These are phyloP conservation scores for Trypoxylus dichotomus DNA, from an alignment of 1,140 invertebrate species.

Conservation along the genomic window DNA sequence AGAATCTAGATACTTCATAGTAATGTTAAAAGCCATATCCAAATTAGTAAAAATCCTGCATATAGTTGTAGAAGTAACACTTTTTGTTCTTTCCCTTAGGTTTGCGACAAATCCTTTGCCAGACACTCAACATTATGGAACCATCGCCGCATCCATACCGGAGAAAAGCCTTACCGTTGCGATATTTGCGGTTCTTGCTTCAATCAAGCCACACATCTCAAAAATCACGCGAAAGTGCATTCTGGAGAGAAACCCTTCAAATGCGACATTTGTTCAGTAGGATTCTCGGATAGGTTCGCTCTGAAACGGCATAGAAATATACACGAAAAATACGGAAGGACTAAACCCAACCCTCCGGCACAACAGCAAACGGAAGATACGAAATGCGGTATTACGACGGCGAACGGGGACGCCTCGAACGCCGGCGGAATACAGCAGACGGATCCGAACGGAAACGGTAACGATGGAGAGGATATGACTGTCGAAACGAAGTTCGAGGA, in stretches of 20 bases:
- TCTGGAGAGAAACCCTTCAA: slow-evolving; percentile 74
- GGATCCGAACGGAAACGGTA: slow-evolving; percentile 30
- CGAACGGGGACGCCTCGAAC: slow-evolving; percentile 23
- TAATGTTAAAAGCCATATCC: too few species aligned
- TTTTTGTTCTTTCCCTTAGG: slow-evolving; percentile 42
- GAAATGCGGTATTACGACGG: neutral
- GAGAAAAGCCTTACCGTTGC: slow-evolving; percentile 86
- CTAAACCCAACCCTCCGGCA: slow-evolving; percentile 46
- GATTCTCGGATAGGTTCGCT: slow-evolving; percentile 72
- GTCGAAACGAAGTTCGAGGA: slow-evolving; percentile 26
- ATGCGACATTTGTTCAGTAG: slow-evolving; percentile 85
- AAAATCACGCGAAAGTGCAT: slow-evolving; percentile 81
- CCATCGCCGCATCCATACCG: slow-evolving; percentile 92
- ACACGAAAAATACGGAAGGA: slow-evolving; percentile 58
- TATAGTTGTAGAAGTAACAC: neutral
- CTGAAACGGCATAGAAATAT: slow-evolving; percentile 58
- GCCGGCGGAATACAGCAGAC: slow-evolving; percentile 33
- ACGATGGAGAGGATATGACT: slow-evolving; percentile 20
- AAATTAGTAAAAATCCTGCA: too few species aligned
- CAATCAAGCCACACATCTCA: slow-evolving; percentile 84
- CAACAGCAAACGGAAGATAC: neutral
- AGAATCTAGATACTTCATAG: too few species aligned
- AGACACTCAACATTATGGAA: slow-evolving; percentile 86
- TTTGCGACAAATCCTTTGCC: slow-evolving; percentile 88
- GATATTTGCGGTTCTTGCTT: slow-evolving; percentile 82